phyloP scores from a whole-genome alignment of 2,113 vertebrate species.

The Microtus ochrogaster region DNA sequence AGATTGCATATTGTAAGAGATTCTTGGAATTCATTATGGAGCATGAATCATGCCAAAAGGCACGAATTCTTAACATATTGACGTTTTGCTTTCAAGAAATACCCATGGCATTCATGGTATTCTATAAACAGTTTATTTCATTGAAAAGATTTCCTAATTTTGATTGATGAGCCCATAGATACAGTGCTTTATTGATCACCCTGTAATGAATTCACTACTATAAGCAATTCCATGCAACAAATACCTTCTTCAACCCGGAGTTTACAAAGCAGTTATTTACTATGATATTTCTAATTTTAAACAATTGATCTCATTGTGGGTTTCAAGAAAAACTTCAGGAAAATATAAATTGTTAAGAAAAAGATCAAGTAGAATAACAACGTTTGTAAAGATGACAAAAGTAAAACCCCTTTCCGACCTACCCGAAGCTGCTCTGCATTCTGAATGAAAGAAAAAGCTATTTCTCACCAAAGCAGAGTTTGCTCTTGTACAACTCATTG shows the following conservation, averaged over 20 bases:
- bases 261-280: constrained; percentile 45
- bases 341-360: constrained; percentile 3
- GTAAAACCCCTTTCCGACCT: background rate
- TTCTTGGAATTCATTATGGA: constrained; percentile 60
- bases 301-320: constrained; percentile 10
- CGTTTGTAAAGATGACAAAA: constrained; percentile 18
- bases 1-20: constrained; percentile 19
- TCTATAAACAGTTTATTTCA: constrained; percentile 68
- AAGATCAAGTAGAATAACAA: background rate
- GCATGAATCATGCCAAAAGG: constrained; percentile 53
- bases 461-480: constrained; percentile 51
- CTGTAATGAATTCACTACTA: constrained; percentile 69
- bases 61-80: constrained; percentile 55
- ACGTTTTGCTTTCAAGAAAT: constrained; percentile 77
- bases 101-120: constrained; percentile 59
- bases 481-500: constrained; percentile 9
- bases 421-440: constrained; percentile 33
- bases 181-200: constrained; percentile 59
- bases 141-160: constrained; percentile 69
- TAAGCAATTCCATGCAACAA: constrained; percentile 58
- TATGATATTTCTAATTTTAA: constrained; percentile 49
- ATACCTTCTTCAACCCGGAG: constrained; percentile 47
- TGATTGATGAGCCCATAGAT: constrained; percentile 61
- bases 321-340: constrained; percentile 36
- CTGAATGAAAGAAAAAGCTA: constrained; percentile 33